Percentiles rank a stretch among this genome's conserved stretches.
These are phyloP conservation scores for Patella depressa DNA, from an alignment of 2,888 invertebrate genomes.

Conservation along the genomic window DNA sequence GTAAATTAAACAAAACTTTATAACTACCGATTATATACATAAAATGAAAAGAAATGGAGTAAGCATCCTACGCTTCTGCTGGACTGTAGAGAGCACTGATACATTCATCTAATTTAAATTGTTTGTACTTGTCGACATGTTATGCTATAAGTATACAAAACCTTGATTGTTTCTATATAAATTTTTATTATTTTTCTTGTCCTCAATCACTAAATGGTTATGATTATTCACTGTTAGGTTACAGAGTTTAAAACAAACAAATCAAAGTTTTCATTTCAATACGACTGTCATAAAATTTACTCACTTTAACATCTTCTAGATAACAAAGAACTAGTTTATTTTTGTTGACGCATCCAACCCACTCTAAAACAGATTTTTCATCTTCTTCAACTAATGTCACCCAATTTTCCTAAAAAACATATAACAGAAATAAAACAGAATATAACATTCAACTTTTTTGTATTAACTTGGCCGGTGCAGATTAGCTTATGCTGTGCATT, in stretches of 20 bases:
- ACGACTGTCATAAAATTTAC: constrained; percentile 6
- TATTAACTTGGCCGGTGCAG: too few relatives aligned
- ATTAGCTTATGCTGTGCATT: too few relatives aligned
- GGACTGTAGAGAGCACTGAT: not conserved
- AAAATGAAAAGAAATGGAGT: not conserved
- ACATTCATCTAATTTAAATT: too few relatives aligned
- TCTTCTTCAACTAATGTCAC: constrained; percentile 86
- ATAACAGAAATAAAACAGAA: not conserved
- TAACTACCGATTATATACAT: not conserved
- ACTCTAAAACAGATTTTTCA: constrained; percentile 88
- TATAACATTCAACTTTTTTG: too few relatives aligned
- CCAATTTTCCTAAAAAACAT: constrained; percentile 81
- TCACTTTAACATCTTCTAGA: constrained; percentile 93
- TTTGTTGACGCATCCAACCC: constrained; percentile 87
- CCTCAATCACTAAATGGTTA: too few relatives aligned
- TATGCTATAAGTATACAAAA: not conserved
- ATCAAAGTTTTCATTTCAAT: too few relatives aligned
- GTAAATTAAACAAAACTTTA: constrained; percentile 43
- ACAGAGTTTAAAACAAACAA: too few relatives aligned
- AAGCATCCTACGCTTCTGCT: not conserved
- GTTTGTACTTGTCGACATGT: not conserved
- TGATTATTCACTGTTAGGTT: too few relatives aligned
- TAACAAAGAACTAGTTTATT: constrained; percentile 90
- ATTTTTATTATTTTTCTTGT: too few relatives aligned
- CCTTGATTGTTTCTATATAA: not conserved